Percentiles rank a stretch among this genome's conserved stretches.
phyloP scores from a whole-genome alignment of 2,113 vertebrate genomes.

The Bucco capensis region DNA sequence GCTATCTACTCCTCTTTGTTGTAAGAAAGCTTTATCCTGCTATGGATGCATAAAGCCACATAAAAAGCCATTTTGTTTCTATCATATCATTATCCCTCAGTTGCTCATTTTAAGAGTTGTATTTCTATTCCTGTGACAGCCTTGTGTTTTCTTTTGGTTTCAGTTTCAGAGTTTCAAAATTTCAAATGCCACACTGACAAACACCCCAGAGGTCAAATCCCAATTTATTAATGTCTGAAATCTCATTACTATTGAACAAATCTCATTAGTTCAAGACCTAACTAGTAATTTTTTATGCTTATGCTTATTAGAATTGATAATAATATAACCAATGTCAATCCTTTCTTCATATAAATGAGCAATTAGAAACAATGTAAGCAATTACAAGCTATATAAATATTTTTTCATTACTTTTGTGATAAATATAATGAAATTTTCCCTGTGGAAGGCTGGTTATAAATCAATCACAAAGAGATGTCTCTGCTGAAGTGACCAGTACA shows the following conservation, averaged over 20 bases:
- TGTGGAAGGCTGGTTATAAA: not conserved
- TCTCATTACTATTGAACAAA: constrained; percentile 25
- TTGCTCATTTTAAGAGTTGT: not conserved
- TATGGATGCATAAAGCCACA: not conserved
- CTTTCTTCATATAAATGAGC: not conserved
- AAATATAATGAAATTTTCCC: not conserved
- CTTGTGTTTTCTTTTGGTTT: not conserved
- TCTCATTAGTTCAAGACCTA: constrained; percentile 24
- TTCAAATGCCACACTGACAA: not conserved
- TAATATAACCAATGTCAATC: not conserved
- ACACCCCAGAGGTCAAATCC: constrained; percentile 1
- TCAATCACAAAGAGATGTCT: not conserved
- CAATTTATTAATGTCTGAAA: constrained; percentile 15
- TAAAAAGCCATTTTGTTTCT: not conserved
- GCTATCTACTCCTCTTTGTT: not conserved
- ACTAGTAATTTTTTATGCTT: constrained; percentile 6
- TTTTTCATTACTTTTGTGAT: constrained; percentile 18
- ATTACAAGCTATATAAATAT: constrained; percentile 1
- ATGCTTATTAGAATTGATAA: constrained; percentile 15
- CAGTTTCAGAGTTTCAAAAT: not conserved
- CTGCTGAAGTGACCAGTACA: not conserved
- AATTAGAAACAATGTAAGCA: constrained; percentile 25
- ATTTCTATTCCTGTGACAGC: not conserved
- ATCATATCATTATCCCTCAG: not conserved
- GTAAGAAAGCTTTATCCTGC: not conserved